These are phyloP conservation scores for Phalanger gymnotis DNA, from an alignment of 2,797 vertebrate genomes.

Conservation along the genomic window DNA sequence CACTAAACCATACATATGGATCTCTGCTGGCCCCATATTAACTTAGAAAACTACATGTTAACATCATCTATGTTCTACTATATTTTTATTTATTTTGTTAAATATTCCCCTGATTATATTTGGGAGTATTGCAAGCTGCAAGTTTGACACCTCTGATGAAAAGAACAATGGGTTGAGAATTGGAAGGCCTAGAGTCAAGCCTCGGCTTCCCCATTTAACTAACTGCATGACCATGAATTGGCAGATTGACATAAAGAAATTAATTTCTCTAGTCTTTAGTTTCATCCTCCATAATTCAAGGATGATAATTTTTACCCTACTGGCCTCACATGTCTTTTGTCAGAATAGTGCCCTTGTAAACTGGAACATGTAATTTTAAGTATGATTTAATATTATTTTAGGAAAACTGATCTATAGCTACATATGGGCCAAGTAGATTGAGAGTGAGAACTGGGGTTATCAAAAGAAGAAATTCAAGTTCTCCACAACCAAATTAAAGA, in stretches of 20 bases:
- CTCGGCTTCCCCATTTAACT: background rate
- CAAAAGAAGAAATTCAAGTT: background rate
- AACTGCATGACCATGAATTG: background rate
- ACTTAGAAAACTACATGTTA: background rate
- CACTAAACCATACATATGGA: background rate
- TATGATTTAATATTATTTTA: background rate
- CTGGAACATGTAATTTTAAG: background rate
- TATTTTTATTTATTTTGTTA: background rate
- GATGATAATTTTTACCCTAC: background rate
- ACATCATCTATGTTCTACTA: background rate
- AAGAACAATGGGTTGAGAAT: background rate
- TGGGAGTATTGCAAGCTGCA: background rate
- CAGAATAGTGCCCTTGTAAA: background rate
- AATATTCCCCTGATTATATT: background rate
- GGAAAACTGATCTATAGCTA: background rate
- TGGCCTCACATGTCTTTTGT: background rate
- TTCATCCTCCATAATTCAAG: background rate
- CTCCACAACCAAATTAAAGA: background rate
- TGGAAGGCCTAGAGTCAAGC: background rate
- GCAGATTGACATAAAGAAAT: background rate
- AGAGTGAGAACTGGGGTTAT: background rate
- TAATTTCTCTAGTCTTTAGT: background rate
- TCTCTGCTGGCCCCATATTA: background rate
- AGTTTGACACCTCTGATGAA: background rate
- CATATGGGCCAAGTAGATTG: background rate